These are phyloP conservation scores for Polydrusus cervinus DNA, from an alignment of 2,888 invertebrate genomes.

Conservation along the genomic window DNA sequence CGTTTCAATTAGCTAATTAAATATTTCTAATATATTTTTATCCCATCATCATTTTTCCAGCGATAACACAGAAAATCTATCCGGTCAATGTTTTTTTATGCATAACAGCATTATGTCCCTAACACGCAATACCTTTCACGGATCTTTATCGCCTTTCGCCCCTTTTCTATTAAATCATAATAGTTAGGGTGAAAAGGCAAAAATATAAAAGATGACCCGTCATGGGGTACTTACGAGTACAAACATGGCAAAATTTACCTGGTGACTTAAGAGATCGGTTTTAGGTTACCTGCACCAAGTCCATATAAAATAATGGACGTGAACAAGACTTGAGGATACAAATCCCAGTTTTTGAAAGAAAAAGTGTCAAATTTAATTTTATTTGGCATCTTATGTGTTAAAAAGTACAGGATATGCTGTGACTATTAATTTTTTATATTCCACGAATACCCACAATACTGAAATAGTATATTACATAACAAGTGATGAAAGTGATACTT, in stretches of 20 bases:
- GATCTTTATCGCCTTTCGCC: constrained; percentile 37
- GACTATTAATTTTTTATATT: too few species aligned
- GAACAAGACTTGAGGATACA: neutral
- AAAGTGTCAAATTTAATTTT: too few species aligned
- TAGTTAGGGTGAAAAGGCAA: constrained; percentile 31
- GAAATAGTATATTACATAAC: too few species aligned
- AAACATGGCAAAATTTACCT: constrained; percentile 29
- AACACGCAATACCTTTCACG: constrained; percentile 33
- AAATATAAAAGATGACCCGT: constrained; percentile 31
- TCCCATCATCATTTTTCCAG: neutral
- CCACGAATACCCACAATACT: too few species aligned
- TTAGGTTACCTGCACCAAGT: constrained; percentile 5
- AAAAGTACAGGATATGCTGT: too few species aligned
- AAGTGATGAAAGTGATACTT: too few species aligned
- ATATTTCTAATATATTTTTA: neutral
- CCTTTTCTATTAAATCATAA: constrained; percentile 39
- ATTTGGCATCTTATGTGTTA: too few species aligned
- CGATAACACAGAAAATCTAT: constrained; percentile 8
- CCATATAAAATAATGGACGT: neutral
- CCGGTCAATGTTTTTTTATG: constrained; percentile 15
- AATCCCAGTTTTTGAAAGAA: neutral
- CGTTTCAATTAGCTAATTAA: neutral
- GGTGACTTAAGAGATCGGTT: constrained; percentile 8
- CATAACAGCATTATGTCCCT: constrained; percentile 7
- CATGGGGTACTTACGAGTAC: constrained; percentile 23